Conservation (phyloP, 92 coral and sea anemone species). For the Zoanthus sociatus region DNA sequence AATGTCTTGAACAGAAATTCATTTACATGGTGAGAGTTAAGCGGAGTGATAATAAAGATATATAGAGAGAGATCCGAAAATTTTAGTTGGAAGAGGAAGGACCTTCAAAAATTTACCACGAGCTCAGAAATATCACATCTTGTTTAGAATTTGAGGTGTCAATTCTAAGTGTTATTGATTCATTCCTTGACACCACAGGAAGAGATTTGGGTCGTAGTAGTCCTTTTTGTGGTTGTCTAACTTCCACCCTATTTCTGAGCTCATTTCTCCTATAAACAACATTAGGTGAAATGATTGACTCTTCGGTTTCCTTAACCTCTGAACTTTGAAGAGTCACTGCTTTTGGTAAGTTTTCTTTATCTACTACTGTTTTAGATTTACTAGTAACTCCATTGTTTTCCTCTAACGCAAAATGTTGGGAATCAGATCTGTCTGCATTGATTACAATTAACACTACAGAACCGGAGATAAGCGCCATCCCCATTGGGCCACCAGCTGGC, state of each 20-base stretch:
- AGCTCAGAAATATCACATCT: not conserved
- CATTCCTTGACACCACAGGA: constrained; percentile 20
- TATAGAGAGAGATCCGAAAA: not conserved
- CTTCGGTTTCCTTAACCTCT: constrained; percentile 10
- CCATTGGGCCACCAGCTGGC: too few species aligned
- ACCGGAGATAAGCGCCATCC: too few species aligned
- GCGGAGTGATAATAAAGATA: not conserved
- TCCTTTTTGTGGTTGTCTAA: not conserved
- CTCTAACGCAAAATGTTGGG: not conserved
- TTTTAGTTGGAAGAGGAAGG: not conserved
- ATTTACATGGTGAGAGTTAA: not conserved
- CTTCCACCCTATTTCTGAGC: not conserved
- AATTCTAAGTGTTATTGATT: not conserved
- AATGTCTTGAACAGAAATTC: not conserved
- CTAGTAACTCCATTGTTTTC: not conserved
- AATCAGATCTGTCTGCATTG: not conserved
- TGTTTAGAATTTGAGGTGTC: constrained; percentile 25
- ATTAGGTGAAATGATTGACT: not conserved
- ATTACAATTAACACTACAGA: not conserved
- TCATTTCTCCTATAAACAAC: constrained; percentile 28
- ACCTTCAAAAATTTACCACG: not conserved
- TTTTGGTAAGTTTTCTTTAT: constrained; percentile 7
- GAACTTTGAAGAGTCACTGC: constrained; percentile 1
- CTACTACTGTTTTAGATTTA: not conserved
- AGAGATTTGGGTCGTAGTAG: constrained; percentile 37